A percentile compares a stretch with the other conserved stretches of the same genome.
Conservation (phyloP, 2,888 invertebrate genomes). For the Sarcophaga rosellei region DNA sequence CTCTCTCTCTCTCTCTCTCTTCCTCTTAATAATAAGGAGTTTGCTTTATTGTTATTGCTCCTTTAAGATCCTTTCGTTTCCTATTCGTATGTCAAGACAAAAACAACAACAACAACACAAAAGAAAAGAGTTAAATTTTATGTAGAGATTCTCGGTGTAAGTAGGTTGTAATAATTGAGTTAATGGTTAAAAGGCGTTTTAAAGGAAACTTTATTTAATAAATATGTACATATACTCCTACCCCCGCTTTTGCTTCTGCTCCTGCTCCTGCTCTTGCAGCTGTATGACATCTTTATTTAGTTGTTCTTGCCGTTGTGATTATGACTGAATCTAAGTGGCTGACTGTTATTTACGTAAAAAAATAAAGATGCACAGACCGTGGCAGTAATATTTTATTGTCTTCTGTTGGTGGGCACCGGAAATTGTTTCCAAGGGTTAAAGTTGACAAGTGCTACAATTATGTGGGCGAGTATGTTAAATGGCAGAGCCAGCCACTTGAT, state of each 20-base stretch:
- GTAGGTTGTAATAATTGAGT: slow-evolving; percentile 68
- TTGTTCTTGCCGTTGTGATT: slow-evolving; percentile 25
- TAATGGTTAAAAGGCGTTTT: slow-evolving; percentile 69
- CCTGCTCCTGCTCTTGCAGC: too few species aligned
- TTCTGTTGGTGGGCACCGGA: slow-evolving; percentile 61
- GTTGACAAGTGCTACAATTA: slow-evolving; percentile 32
- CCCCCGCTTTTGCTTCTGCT: background rate
- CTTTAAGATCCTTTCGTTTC: slow-evolving; percentile 36
- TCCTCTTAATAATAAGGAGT: slow-evolving; percentile 45
- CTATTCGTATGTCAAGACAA: slow-evolving; percentile 4
- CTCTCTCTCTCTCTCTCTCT: background rate
- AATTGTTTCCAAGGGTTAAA: slow-evolving; percentile 64
- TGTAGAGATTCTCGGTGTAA: slow-evolving; percentile 45
- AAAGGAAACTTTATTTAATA: slow-evolving; percentile 67
- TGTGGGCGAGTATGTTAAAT: slow-evolving; percentile 36
- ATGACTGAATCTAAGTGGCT: slow-evolving; percentile 36
- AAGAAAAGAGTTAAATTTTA: slow-evolving; percentile 17
- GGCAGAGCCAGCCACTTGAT: slow-evolving; percentile 33
- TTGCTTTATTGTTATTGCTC: slow-evolving; percentile 63
- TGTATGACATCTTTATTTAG: background rate
- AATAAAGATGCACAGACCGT: background rate
- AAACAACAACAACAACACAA: too few species aligned
- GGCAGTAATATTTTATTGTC: background rate
- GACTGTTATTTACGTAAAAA: background rate
- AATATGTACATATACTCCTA: slow-evolving; percentile 56